Conservation (phyloP, 2,113 vertebrate genomes). For the Callospermophilus lateralis region DNA sequence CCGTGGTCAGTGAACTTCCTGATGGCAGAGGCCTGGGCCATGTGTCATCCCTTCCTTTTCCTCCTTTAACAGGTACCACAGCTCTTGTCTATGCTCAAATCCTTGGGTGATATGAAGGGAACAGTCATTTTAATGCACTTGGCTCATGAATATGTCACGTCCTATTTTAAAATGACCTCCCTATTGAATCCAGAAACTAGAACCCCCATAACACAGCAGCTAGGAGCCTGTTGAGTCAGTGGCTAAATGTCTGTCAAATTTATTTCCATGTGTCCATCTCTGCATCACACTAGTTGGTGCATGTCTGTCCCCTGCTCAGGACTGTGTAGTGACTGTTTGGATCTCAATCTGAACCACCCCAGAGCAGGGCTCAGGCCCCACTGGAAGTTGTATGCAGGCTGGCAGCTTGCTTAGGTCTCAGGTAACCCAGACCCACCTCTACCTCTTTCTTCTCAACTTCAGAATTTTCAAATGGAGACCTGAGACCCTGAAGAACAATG, state of each 20-base stretch:
- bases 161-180: background rate
- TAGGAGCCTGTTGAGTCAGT: background rate
- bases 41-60: rapidly evolving
- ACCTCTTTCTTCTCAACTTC: background rate
- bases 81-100: background rate
- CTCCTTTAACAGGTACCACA: background rate
- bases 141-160: background rate
- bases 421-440: background rate
- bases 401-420: background rate
- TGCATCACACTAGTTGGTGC: background rate
- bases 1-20: background rate
- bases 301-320: background rate
- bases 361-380: background rate
- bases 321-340: background rate
- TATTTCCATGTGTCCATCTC: background rate
- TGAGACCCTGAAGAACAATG: background rate
- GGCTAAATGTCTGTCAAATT: background rate
- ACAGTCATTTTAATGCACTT: background rate
- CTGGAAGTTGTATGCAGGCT: background rate
- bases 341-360: background rate
- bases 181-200: background rate
- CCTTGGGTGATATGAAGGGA: background rate
- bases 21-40: background rate
- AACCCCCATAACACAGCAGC: no score
- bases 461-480: background rate